Conservation (phyloP, 2,888 invertebrate species). For the Ennomos quercinarius region DNA sequence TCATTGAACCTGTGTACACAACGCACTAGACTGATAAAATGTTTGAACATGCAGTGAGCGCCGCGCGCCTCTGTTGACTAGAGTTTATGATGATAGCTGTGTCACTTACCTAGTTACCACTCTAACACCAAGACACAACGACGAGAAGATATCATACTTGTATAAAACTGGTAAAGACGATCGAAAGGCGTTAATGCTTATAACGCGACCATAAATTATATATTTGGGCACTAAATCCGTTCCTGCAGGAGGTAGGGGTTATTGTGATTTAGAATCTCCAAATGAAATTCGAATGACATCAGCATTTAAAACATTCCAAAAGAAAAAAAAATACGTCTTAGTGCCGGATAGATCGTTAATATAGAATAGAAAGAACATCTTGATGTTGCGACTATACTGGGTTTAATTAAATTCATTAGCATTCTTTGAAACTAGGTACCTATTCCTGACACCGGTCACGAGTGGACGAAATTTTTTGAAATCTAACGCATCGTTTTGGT, state of each 20-base stretch:
- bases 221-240: conserved; percentile 23
- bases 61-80: conserved; percentile 35
- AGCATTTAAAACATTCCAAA: conserved; percentile 46
- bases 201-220: conserved; percentile 13
- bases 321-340: conserved; percentile 29
- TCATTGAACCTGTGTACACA: conserved; percentile 35
- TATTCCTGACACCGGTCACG: too few species aligned
- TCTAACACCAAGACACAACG: conserved; percentile 30
- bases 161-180: conserved; percentile 34
- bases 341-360: conserved; percentile 36
- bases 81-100: conserved; percentile 37
- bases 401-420: too few species aligned
- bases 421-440: too few species aligned
- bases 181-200: conserved; percentile 24
- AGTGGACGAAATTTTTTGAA: too few species aligned
- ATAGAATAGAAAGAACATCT: conserved; percentile 41
- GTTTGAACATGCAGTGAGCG: conserved; percentile 32
- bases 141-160: conserved; percentile 23
- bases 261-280: conserved; percentile 27
- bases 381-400: conserved; percentile 15
- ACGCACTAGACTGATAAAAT: conserved; percentile 30
- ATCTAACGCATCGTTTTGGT: too few species aligned
- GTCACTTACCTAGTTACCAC: conserved; percentile 42
- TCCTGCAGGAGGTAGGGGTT: conserved; percentile 30
- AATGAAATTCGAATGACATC: conserved; percentile 33